phyloP scores from a whole-genome alignment of 2,888 invertebrate genomes.

The Operophtera brumata region DNA sequence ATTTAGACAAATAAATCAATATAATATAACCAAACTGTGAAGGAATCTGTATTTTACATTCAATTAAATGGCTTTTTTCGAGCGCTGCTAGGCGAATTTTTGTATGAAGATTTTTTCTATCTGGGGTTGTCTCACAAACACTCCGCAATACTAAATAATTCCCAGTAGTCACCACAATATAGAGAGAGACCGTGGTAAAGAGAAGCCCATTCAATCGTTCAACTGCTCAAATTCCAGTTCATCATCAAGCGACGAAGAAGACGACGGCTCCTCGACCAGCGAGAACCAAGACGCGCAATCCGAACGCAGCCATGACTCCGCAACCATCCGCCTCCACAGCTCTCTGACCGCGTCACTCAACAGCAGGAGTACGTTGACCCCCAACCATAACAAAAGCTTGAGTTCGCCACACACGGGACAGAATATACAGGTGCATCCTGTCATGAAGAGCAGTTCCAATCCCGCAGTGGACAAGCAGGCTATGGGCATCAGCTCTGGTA shows the following conservation, averaged over 20 bases:
- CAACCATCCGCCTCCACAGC: conserved; percentile 50
- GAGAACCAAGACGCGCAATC: conserved; percentile 72
- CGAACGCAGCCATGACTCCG: conserved; percentile 65
- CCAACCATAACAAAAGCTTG: conserved; percentile 69
- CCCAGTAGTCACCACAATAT: no score
- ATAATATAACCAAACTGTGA: no score
- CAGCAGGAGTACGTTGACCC: conserved; percentile 53
- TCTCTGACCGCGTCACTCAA: conserved; percentile 48
- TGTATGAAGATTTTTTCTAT: no score
- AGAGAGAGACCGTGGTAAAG: no score
- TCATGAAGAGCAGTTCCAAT: conserved; percentile 75
- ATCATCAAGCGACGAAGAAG: conserved; percentile 86
- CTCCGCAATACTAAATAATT: no score
- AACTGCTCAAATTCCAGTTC: conserved; percentile 72
- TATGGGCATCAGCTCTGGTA: conserved; percentile 73
- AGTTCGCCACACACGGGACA: conserved; percentile 72
- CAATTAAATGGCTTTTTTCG: no score
- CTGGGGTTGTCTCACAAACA: no score
- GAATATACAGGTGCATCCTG: conserved; percentile 67
- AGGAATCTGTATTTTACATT: no score
- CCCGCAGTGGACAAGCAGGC: conserved; percentile 77
- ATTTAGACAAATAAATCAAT: no score
- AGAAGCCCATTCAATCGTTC: no score
- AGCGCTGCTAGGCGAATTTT: no score
- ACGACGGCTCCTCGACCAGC: conserved; percentile 76